Evolutionary conservation across 2,888 invertebrate species (phyloP), one percentile per base, ranked within the genome.

Genomic region (Eupithecia abbreviata): DNA sequence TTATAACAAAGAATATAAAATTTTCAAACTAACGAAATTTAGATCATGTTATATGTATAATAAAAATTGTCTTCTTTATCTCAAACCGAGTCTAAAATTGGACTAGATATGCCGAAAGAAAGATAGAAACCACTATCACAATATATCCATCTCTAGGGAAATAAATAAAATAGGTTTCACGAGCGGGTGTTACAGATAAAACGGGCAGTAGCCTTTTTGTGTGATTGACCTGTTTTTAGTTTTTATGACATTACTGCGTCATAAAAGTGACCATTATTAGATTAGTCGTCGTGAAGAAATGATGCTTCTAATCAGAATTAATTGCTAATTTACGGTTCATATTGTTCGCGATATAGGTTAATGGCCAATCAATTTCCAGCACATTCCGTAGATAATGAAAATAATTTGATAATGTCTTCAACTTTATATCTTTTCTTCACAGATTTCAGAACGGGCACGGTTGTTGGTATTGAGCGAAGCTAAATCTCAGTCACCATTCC

Each of bases 141-240:
- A 30, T 45, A 47, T 83, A 87, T 86, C 86, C 84, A 87, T 81
- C 87, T 86, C 88, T 71, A 72, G 88, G 88, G 89, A 88, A 90
- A 90, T 90, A 89, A 89, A 89, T 85, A 83, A 87, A 90, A 91
- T 88, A 85, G 87, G 84, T 83, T 87, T 87, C 86, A 86, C 84
- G 89, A 87, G 85, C 83, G 86, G 82, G 85, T 84, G 84, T 86
- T 85, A 85, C 82, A 88, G 86, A 90, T 89, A 90, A 88, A 87
- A 84, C 82, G 78, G 83, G 77, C 79, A 82, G 80, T 81, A 84
- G 84, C 82, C 84, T 84, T 85, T 87, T 87, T 85, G 84, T 85
- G 84, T 84, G 87, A 89, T 85, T 87, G 86, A 79, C 82, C 85
- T 85, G 85, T 84, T 83, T 86, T 86, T 84, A 83, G 80, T 81